These are phyloP conservation scores for Bombus turneri DNA, from an alignment of 1,140 invertebrate species.

Conservation along the genomic window DNA sequence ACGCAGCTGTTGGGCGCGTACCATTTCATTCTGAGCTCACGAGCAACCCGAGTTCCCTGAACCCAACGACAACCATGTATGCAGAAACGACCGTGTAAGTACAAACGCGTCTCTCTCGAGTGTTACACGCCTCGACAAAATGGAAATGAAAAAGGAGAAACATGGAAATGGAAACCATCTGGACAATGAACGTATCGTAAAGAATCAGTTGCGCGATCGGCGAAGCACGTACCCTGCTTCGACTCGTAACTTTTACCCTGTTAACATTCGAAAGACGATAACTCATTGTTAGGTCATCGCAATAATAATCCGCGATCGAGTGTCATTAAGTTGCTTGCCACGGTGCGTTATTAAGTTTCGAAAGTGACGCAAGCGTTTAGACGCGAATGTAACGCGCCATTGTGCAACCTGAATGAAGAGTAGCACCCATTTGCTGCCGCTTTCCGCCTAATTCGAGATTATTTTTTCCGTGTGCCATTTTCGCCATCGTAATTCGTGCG, in stretches of 20 bases:
- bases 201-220: slow-evolving; percentile 55
- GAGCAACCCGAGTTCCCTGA: slow-evolving; percentile 14
- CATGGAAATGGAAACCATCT: neutral
- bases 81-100: neutral
- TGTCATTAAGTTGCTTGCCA: slow-evolving; percentile 52
- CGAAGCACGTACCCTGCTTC: slow-evolving; percentile 41
- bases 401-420: neutral
- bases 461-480: neutral
- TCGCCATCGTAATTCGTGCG: neutral
- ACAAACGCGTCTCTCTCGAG: neutral
- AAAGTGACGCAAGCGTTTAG: slow-evolving; percentile 38
- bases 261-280: slow-evolving; percentile 52
- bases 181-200: slow-evolving; percentile 14
- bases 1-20: slow-evolving; percentile 4
- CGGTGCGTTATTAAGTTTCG: slow-evolving; percentile 47
- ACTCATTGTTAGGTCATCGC: slow-evolving; percentile 59
- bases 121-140: neutral
- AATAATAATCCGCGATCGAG: slow-evolving; percentile 53
- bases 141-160: neutral
- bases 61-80: slow-evolving; percentile 5
- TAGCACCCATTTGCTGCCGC: neutral
- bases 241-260: slow-evolving; percentile 25
- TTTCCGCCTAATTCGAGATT: neutral
- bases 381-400: neutral
- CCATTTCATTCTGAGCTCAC: slow-evolving; percentile 18